These are phyloP conservation scores for Rhineura floridana DNA, from an alignment of 2,113 vertebrate species.

Conservation along the genomic window DNA sequence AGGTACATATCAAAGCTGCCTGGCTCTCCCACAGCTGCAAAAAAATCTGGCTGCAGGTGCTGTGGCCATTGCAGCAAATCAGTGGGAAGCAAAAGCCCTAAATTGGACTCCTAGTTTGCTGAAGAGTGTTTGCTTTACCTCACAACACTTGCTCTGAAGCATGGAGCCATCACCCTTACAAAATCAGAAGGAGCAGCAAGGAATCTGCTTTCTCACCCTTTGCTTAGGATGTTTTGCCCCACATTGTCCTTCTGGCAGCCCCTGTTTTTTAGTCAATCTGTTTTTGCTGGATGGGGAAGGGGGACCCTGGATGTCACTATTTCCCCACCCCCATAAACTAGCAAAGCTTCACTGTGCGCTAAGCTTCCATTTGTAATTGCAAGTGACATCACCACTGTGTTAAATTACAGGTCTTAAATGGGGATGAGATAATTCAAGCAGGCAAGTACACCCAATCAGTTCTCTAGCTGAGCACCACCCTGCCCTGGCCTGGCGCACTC, in stretches of 20 bases:
- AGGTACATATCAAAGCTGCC: not conserved
- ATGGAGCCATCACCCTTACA: not conserved
- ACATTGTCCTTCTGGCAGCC: too few relatives aligned
- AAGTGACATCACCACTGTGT: conserved; percentile 85
- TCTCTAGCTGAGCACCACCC: conserved; percentile 79
- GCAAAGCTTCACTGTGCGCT: conserved; percentile 59
- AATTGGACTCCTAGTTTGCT: not conserved
- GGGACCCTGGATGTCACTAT: not conserved
- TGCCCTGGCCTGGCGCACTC: conserved; percentile 75
- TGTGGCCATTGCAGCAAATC: not conserved
- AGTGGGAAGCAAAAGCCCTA: not conserved
- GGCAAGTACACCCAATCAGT: conserved; percentile 87
- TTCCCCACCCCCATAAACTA: conserved; percentile 15
- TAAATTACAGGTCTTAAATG: conserved; percentile 96
- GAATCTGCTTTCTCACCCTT: not conserved
- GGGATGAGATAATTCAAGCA: conserved; percentile 89
- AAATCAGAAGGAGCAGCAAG: not conserved
- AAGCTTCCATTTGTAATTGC: conserved; percentile 67
- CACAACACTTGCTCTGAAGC: not conserved
- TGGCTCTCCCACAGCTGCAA: not conserved
- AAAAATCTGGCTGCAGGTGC: not conserved
- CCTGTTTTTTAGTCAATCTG: not conserved
- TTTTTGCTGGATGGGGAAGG: not conserved
- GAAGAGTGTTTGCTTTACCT: not conserved
- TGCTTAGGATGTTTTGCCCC: not conserved